Evolutionary conservation across 2,797 vertebrate species (phyloP).

Genomic region (Heterohyrax brucei): DNA sequence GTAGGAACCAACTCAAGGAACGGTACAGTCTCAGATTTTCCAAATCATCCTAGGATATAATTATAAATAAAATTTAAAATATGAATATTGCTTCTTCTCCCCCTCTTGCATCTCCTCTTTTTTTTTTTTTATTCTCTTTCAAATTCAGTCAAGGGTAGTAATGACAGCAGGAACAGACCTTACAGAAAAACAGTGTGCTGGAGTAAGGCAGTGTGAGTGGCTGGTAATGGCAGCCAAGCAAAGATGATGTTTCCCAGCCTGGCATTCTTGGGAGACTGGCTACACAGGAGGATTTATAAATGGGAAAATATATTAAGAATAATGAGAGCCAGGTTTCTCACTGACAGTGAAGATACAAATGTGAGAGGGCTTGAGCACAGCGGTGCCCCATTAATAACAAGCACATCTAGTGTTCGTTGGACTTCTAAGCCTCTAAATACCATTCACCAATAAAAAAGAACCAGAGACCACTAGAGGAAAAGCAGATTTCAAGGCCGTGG

Average conservation of each 20-base stretch:
- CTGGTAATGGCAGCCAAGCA: not conserved
- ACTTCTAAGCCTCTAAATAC: not conserved
- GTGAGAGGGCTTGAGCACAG: not conserved
- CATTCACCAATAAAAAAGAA: not conserved
- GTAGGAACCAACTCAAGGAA: no score
- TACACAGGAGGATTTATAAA: constrained; percentile 23
- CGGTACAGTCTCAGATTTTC: not conserved
- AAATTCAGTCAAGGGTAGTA: not conserved
- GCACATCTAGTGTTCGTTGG: not conserved
- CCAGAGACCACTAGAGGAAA: not conserved
- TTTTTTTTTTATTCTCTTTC: not conserved
- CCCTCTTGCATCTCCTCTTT: not conserved
- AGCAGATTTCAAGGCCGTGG: not conserved
- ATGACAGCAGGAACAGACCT: not conserved
- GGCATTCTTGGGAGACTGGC: not conserved
- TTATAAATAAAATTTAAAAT: not conserved
- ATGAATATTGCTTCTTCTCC: not conserved
- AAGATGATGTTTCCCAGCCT: not conserved
- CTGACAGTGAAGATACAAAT: not conserved
- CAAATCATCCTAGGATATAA: not conserved
- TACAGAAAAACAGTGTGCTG: not conserved
- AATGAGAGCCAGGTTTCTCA: constrained; percentile 44
- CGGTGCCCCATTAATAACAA: not conserved
- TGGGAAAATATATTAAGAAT: constrained; percentile 36
- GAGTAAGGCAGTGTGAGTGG: not conserved